These are phyloP conservation scores for Pygoscelis antarcticus DNA, from an alignment of 2,113 vertebrate species.

Conservation along the genomic window DNA sequence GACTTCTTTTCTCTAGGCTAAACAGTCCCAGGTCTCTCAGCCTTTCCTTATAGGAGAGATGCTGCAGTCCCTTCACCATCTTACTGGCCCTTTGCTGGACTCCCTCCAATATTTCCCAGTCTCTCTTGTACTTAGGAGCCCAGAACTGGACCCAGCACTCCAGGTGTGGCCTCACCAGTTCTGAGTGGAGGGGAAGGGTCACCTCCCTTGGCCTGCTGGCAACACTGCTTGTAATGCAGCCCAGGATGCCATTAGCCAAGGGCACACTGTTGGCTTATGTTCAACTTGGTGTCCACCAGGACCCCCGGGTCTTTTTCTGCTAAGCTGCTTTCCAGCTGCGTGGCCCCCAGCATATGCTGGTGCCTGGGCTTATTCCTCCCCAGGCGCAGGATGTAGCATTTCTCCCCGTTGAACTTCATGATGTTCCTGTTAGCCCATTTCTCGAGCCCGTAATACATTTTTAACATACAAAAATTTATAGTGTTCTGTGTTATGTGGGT, in stretches of 20 bases:
- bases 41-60: not conserved
- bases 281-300: not conserved
- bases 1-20: not conserved
- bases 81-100: not conserved
- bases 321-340: not conserved
- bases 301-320: not conserved
- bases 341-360: not conserved
- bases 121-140: not conserved
- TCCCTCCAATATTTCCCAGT: not conserved
- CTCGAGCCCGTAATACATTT: not conserved
- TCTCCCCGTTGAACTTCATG: not conserved
- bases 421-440: not conserved
- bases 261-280: not conserved
- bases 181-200: not conserved
- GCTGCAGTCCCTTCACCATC: not conserved
- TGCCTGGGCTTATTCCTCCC: not conserved
- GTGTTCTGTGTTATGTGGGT: not conserved
- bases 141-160: not conserved
- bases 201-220: not conserved
- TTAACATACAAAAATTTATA: not conserved
- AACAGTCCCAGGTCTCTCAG: not conserved
- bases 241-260: not conserved
- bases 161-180: not conserved
- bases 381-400: not conserved
- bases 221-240: not conserved